Evolutionary conservation across 1,140 invertebrate species (phyloP), one percentile per base, ranked within the genome.

Genomic region (Meloidogyne floridensis): DNA sequence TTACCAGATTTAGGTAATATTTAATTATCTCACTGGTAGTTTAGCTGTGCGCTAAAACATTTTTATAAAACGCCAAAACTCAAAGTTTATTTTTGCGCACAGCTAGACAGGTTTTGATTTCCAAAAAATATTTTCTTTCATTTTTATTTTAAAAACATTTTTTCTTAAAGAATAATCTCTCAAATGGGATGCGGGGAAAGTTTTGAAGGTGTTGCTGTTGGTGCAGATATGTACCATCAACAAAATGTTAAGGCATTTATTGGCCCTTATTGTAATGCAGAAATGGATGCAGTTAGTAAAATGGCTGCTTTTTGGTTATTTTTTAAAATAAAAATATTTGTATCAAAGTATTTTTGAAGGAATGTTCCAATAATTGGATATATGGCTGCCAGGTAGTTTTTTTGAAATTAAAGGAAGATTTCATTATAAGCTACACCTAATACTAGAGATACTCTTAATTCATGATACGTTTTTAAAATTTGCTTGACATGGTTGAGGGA

Each of bases 231-330:
- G 88, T 89, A 88, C 75, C 88, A 89, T 76, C 86, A 86, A 72
- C 88, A 90, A 75, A 88, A 89, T 65, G 87, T 89, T 20, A 87
- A 86, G 72, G 87, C 85, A 56, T 90, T 89, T 76, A 85, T 89
- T 51, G 87, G 88, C 10, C 87, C 88, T 7, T 89, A 88, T 53
- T 87, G 87, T 79, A 87, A 85, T 65, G 75, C 85, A 75, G 87
- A 88, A 82, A 72, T 88, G 80, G 87, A 88, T 72, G 87, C 87
- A 11, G 87, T 87, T 4, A 80, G 79, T 2, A 88, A 87, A 77
- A 88, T 88, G 87, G 86, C 86, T 1, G 78, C 87, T 11, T 88
- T 84, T 56, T 88, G 87, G 77, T 70, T 47, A 13, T 65, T 56
- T 77, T 20, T 8, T n/a, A 11, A 0, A 56, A 51, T 20, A 56